phyloP scores from a whole-genome alignment of 1,140 invertebrate genomes.

The Aphaenogaster rudis region DNA sequence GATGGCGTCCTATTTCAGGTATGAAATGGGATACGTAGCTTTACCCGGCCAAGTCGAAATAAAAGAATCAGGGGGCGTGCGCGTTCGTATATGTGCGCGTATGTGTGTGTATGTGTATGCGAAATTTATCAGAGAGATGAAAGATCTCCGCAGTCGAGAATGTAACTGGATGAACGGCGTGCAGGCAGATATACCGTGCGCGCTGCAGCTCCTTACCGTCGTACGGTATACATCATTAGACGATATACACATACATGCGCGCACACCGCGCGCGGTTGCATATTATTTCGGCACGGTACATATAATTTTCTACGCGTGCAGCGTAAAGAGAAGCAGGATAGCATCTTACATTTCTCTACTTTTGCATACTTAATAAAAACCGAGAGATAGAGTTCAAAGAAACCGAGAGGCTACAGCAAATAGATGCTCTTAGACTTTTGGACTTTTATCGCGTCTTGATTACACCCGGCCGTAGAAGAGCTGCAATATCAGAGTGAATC shows the following conservation, averaged over 20 bases:
- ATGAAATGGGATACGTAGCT: conserved; percentile 48
- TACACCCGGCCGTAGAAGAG: not conserved
- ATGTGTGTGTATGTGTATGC: not conserved
- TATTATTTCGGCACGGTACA: conserved; percentile 32
- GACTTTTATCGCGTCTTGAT: conserved; percentile 7
- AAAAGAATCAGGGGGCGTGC: conserved; percentile 47
- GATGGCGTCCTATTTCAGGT: conserved; percentile 40
- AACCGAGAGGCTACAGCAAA: not conserved
- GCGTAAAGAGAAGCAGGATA: not conserved
- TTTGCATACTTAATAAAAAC: conserved; percentile 31
- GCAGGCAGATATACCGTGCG: not conserved
- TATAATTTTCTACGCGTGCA: conserved; percentile 3
- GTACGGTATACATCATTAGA: conserved; percentile 58
- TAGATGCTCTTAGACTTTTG: conserved; percentile 12
- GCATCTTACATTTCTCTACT: conserved; percentile 23
- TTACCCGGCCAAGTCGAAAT: conserved; percentile 26
- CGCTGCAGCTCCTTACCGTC: conserved; percentile 29
- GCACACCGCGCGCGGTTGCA: conserved; percentile 2
- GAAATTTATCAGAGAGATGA: conserved; percentile 60
- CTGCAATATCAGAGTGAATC: conserved; percentile 23
- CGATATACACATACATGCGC: not conserved
- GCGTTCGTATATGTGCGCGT: not conserved
- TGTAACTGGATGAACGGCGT: conserved; percentile 51
- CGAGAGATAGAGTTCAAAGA: not conserved
- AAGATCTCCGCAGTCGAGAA: conserved; percentile 33